A percentile compares a stretch with the other conserved stretches of the same genome.
Conservation (phyloP, 2,797 vertebrate species). For the Arremon brunneinucha region DNA sequence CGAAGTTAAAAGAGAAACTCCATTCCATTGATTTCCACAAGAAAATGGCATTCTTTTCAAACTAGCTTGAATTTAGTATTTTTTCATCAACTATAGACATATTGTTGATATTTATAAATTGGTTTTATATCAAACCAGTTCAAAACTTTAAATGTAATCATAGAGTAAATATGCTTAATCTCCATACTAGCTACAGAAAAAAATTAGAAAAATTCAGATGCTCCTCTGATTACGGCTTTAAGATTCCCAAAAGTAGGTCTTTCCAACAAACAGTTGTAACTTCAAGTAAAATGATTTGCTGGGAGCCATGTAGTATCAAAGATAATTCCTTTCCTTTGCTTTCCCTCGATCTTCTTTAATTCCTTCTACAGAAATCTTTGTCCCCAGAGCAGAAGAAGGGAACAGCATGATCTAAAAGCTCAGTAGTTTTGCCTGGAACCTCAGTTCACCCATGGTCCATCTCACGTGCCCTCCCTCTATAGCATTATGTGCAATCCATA, state of each 20-base stretch:
- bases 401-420: background rate
- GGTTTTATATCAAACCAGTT: background rate
- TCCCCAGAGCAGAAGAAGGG: background rate
- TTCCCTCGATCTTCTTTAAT: background rate
- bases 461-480: background rate
- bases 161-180: background rate
- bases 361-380: background rate
- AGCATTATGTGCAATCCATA: too few relatives aligned
- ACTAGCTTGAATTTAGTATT: background rate
- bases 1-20: background rate
- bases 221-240: conserved; percentile 28
- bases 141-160: conserved; percentile 1
- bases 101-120: background rate
- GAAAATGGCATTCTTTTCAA: background rate
- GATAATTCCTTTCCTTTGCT: background rate
- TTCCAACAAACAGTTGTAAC: conserved; percentile 22
- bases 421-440: background rate
- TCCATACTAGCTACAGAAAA: background rate
- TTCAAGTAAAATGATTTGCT: conserved; percentile 41
- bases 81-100: background rate
- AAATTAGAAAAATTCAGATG: conserved; percentile 14
- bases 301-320: background rate
- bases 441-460: background rate
- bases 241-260: conserved; percentile 23
- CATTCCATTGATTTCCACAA: background rate